These are phyloP conservation scores for Bergia sp. DNA, from an alignment of 92 coral and sea anemone genomes.

Conservation along the genomic window DNA sequence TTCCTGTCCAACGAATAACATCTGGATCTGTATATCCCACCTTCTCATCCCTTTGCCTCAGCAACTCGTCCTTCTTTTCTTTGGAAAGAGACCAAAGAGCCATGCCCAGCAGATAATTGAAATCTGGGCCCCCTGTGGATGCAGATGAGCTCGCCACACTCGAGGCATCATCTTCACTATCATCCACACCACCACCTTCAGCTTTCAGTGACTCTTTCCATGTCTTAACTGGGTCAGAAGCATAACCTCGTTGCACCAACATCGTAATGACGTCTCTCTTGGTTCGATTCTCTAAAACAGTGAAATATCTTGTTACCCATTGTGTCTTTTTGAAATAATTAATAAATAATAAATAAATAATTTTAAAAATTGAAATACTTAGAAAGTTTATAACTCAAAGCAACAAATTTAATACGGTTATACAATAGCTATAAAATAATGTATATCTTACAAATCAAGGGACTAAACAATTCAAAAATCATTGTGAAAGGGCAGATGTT, in stretches of 20 bases:
- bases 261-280: slow-evolving; percentile 78
- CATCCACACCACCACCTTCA: slow-evolving; percentile 34
- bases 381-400: no score
- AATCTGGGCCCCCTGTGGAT: slow-evolving; percentile 88
- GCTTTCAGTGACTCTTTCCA: slow-evolving; percentile 86
- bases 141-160: slow-evolving; percentile 78
- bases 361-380: no score
- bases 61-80: slow-evolving; percentile 93
- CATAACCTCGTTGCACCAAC: slow-evolving; percentile 82
- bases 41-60: slow-evolving; percentile 90
- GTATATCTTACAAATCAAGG: no score
- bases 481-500: no score
- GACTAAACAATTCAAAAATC: no score
- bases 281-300: slow-evolving; percentile 69
- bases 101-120: slow-evolving; percentile 82
- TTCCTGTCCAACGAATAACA: no score
- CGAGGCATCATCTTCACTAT: slow-evolving; percentile 70
- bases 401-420: no score
- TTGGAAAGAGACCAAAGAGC: slow-evolving; percentile 80
- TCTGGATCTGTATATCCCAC: slow-evolving; percentile 34
- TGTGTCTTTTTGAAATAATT: no score
- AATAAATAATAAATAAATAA: no score
- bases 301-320: background rate
- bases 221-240: slow-evolving; percentile 87
- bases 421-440: no score